These are phyloP conservation scores for Poicephalus meyeri DNA, from an alignment of 2,113 vertebrate species.

Conservation along the genomic window DNA sequence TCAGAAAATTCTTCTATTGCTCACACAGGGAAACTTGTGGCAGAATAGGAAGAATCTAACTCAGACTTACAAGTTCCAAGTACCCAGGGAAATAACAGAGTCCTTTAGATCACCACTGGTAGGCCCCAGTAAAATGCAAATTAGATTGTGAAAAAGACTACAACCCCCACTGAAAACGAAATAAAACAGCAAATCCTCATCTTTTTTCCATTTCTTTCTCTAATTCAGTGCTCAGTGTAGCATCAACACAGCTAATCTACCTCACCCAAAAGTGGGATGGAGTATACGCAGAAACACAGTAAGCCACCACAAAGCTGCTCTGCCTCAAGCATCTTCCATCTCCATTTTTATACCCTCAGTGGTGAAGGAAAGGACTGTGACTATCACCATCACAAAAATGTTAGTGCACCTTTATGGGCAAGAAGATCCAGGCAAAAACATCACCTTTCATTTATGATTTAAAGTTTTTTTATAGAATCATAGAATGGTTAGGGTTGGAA, in stretches of 20 bases:
- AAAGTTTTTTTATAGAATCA: background rate
- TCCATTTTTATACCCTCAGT: background rate
- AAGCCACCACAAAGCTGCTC: background rate
- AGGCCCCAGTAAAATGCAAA: background rate
- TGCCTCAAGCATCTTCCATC: background rate
- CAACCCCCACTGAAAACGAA: background rate
- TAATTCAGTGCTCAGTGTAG: background rate
- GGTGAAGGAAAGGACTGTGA: background rate
- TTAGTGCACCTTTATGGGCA: background rate
- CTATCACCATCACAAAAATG: background rate
- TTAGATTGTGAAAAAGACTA: background rate
- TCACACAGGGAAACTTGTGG: background rate
- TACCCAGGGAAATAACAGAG: background rate
- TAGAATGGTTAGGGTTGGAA: background rate
- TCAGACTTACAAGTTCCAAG: background rate
- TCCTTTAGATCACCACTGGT: background rate
- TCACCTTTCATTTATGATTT: background rate
- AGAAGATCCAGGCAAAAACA: background rate
- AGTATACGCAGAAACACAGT: background rate
- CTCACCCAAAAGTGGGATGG: accelerated
- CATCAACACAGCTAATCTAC: background rate
- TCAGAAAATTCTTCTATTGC: background rate
- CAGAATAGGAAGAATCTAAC: background rate
- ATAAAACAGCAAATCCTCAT: background rate
- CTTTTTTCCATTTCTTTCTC: background rate